These are phyloP conservation scores for Hydrocynus forskahlii DNA, from an alignment of 2,797 vertebrate species.

Conservation along the genomic window DNA sequence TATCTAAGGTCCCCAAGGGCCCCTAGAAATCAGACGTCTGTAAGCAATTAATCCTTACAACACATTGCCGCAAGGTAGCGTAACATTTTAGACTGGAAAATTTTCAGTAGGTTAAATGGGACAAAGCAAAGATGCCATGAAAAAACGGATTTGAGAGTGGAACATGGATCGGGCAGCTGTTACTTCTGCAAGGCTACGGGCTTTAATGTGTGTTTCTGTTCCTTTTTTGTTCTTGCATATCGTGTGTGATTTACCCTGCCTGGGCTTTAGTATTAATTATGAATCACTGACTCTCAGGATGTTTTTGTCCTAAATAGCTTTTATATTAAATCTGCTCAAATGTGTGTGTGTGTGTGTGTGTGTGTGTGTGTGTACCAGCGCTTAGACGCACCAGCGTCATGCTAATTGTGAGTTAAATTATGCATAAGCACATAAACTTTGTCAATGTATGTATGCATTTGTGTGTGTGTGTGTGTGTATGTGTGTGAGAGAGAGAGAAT, in stretches of 20 bases:
- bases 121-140: too few species aligned
- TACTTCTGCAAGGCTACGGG: too few species aligned
- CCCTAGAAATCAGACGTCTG: too few species aligned
- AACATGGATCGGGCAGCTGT: too few species aligned
- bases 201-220: background rate
- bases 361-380: background rate
- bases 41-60: too few species aligned
- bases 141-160: too few species aligned
- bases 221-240: background rate
- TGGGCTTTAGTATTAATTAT: conserved; percentile 31
- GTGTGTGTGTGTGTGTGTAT: too few species aligned
- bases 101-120: too few species aligned
- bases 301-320: background rate
- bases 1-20: too few species aligned
- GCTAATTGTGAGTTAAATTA: background rate
- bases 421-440: conserved; percentile 12
- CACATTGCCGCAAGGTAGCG: too few species aligned
- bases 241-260: background rate
- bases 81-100: too few species aligned
- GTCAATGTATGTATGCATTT: too few species aligned
- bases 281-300: conserved; percentile 28
- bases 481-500: background rate
- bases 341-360: conserved; percentile 11
- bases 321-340: conserved; percentile 7
- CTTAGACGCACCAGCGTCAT: background rate